Evolutionary conservation across 2,888 invertebrate genomes (phyloP), one percentile per base, ranked within the genome.

Genomic region (Ennomos fuscantarius): DNA sequence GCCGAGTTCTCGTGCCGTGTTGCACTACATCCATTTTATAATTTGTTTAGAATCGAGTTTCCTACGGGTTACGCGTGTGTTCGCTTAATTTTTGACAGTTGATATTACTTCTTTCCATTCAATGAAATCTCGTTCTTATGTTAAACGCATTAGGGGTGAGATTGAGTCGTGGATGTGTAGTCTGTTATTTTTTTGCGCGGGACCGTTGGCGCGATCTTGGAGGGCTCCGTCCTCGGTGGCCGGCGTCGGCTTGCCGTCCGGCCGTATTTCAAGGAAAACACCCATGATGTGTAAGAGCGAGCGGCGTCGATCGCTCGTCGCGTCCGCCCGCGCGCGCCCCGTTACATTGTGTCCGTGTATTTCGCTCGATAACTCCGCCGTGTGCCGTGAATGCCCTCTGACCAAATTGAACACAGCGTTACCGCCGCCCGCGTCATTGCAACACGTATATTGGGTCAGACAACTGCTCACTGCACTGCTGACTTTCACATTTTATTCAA

Each of bases 61-160:
- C 84, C 86, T 87, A 81, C 81, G 80, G 82, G 81, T 81, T 86
- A 84, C 84, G 87, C 89, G 88, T 89, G 89, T 88, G 81, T 86
- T 83, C 81, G 82, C 86, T 86, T 89, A 87, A 89, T 92, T 92
- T 92, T 93, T 93, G 93, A 93, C 93, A 93, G 93, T 93, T 93
- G 91, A 89, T 88, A 92, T 90, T 86, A 72, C 81, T 83, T 80
- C 74, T 62, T 59, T 48, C 13, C 53, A 63, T 73, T 65, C 83
- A 86, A 78, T 76, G 84, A 68, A 87, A 81, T 83, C 75, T 89
- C 72, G 75, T 76, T 84, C 89, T 84, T 92, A 89, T 68, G 59
- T 8, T 1, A 12, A 41, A 62, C 1, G 54, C 50, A 31, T 66
- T 89, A 92, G 79, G 87, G 87, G 82, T 85, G 84, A 87, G 72